These are phyloP conservation scores for Bombus confusus DNA, from an alignment of 1,140 invertebrate species.

Conservation along the genomic window DNA sequence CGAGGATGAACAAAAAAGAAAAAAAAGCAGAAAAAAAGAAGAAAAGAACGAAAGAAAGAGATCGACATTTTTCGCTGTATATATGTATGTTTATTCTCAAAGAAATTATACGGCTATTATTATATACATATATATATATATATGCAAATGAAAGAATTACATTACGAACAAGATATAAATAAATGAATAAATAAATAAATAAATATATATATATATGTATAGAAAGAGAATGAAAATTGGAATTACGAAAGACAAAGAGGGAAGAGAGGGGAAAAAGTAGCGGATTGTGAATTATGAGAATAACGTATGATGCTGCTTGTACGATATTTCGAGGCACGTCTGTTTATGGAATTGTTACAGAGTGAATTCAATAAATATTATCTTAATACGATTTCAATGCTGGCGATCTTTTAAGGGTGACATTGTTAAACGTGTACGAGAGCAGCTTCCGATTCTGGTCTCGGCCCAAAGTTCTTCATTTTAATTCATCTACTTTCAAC, in stretches of 20 bases:
- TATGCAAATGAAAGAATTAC: neutral
- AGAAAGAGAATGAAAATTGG: neutral
- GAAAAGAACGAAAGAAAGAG: neutral
- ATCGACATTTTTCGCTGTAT: conserved; percentile 49
- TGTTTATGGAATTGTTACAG: conserved; percentile 52
- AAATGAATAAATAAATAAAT: conserved; percentile 33
- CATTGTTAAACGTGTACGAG: conserved; percentile 26
- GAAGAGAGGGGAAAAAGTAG: neutral
- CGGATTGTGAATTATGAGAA: conserved; percentile 22
- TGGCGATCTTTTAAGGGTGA: conserved; percentile 8
- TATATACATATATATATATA: conserved; percentile 14
- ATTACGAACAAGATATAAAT: conserved; percentile 28
- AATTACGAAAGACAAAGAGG: too few species aligned
- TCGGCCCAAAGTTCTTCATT: conserved; percentile 21
- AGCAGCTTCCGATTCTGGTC: conserved; percentile 24
- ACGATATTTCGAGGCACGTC: conserved; percentile 34
- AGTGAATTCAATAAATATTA: conserved; percentile 54
- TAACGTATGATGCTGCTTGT: conserved; percentile 30
- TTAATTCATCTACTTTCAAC: conserved; percentile 24
- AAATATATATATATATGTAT: conserved; percentile 10
- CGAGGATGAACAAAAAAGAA: neutral
- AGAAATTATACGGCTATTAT: conserved; percentile 45
- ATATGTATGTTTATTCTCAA: conserved; percentile 55
- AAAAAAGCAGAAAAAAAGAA: neutral
- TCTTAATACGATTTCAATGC: conserved; percentile 27